These are phyloP conservation scores for Melospiza melodia DNA, from an alignment of 2,113 vertebrate genomes.

Conservation along the genomic window DNA sequence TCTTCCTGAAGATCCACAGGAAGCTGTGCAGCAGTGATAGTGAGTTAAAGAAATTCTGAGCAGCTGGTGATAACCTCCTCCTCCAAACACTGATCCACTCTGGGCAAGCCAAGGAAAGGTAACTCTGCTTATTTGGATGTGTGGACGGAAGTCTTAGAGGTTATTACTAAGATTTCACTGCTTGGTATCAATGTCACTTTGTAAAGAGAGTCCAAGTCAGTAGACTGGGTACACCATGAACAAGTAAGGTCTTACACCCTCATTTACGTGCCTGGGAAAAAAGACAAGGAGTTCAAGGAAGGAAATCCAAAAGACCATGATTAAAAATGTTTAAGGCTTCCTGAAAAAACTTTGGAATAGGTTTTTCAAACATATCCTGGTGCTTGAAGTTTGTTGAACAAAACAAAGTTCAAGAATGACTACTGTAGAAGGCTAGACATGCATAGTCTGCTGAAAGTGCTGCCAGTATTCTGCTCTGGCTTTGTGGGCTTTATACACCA, in stretches of 20 bases:
- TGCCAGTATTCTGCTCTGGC: not conserved
- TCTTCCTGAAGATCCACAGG: constrained; percentile 10
- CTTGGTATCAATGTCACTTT: not conserved
- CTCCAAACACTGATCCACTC: not conserved
- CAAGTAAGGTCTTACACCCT: not conserved
- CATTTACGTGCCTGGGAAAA: not conserved
- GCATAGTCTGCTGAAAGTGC: not conserved
- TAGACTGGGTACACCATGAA: not conserved
- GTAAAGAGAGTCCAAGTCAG: not conserved
- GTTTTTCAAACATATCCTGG: not conserved
- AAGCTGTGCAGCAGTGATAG: not conserved
- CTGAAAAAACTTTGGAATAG: not conserved
- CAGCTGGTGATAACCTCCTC: not conserved
- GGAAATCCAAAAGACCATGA: not conserved
- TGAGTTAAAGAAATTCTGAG: constrained; percentile 14
- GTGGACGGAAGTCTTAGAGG: not conserved
- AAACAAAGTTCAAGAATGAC: not conserved
- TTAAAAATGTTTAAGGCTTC: not conserved
- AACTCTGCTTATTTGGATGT: not conserved
- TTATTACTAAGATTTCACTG: not conserved
- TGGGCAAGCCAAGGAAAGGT: not conserved
- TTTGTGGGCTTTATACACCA: not conserved
- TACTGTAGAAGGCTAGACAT: not conserved
- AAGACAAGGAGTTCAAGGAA: not conserved
- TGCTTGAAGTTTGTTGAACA: not conserved